Base-by-base conservation (phyloP, 2,888 invertebrate species). In the Eupithecia tripunctaria region DNA sequence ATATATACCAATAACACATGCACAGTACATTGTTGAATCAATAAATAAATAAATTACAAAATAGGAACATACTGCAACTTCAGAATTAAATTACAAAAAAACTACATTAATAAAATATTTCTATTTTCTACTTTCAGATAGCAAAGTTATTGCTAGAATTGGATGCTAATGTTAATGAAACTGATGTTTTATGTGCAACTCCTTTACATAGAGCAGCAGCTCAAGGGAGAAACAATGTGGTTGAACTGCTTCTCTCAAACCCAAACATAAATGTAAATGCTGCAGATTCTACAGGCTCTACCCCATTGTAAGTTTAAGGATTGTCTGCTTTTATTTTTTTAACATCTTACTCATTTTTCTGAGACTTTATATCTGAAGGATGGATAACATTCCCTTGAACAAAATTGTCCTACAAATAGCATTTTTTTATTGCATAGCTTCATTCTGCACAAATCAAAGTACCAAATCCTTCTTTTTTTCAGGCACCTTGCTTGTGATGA, bases 401-500 rank as follows among this genome's bases (percentile, higher is more conserved):
- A 51, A 10, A 43, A 10, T 21, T 51, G 21, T 51, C 10, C 21
- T 21, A 51, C 10, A 51, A 51, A n/a, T 38, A 12, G 10, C 36
- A 41, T 18, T 7, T 5, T n/a, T 51, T 21, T 51, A 51, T 21
- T n/a, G 10, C 47, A 10, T 51, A 59, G 59, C 27, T 27, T 32
- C 18, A 27, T 14, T 2, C 15, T 14, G 59, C 59, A 14, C 14
- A 59, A 14, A 14, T n/a, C 8, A 36, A 32, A 36, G n/a, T n/a
- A n/a, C n/a, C n/a, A n/a, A n/a, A n/a, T n/a, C n/a, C 36, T 8
- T 36, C 10, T 63, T 36, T 59, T 73, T 93, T 92, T 69, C 89
- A 96, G 96, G 73, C 97, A 98, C 90, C 94, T 97, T 76, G 97
- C 97, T 4, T 97, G 97, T 90, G 97, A 98, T 88, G 98, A 98